These are phyloP conservation scores for Otolemur crassicaudatus DNA, from an alignment of 2,797 vertebrate genomes.

Conservation along the genomic window DNA sequence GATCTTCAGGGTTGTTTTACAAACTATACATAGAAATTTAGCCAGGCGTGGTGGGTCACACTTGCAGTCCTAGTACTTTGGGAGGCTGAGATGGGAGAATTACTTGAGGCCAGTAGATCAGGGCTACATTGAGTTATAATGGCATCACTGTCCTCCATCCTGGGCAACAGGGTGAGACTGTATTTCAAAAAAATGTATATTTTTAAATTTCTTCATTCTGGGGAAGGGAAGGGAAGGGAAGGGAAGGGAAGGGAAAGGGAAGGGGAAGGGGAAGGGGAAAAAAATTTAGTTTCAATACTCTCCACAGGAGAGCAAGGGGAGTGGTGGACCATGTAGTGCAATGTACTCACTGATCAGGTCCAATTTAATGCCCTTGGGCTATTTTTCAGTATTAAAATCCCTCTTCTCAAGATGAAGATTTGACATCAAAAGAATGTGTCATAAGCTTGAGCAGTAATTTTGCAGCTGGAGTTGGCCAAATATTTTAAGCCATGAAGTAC, in stretches of 20 bases:
- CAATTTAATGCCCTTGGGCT: background rate
- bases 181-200: too few relatives aligned
- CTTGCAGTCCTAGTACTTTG: background rate
- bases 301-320: background rate
- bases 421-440: background rate
- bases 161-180: background rate
- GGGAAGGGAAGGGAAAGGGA: too few relatives aligned
- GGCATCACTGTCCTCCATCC: background rate
- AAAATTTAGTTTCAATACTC: background rate
- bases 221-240: too few relatives aligned
- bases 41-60: background rate
- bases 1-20: background rate
- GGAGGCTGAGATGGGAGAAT: background rate
- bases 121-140: too few relatives aligned
- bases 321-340: background rate
- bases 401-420: background rate
- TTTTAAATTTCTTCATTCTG: too few relatives aligned
- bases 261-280: too few relatives aligned
- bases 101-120: background rate
- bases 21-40: background rate
- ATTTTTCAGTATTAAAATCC: conserved; percentile 11
- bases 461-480: background rate
- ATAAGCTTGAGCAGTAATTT: background rate
- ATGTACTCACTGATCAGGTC: background rate
- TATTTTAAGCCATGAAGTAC: background rate